Evolutionary conservation across 1,140 invertebrate species (phyloP).

Genomic region (Uloborus diversus): DNA sequence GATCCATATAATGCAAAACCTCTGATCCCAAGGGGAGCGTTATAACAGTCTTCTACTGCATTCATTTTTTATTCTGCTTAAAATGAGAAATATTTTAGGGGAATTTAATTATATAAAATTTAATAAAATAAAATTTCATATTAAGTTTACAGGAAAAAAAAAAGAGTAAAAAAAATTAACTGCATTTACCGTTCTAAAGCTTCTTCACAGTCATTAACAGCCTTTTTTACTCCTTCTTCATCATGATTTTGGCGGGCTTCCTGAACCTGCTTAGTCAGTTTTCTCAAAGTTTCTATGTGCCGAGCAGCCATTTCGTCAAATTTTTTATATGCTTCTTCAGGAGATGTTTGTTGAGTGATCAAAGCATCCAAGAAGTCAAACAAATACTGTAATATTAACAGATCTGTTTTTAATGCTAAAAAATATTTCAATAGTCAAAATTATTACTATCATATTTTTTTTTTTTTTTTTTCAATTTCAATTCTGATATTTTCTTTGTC

Average conservation of each 20-base stretch:
- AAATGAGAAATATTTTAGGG: no score
- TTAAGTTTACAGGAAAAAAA: no score
- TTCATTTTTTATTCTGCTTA: no score
- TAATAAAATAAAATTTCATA: no score
- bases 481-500: not conserved
- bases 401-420: not conserved
- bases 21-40: no score
- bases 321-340: constrained; percentile 96
- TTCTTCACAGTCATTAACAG: constrained; percentile 92
- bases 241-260: constrained; percentile 88
- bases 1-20: no score
- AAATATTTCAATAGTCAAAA: not conserved
- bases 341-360: constrained; percentile 96
- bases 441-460: not conserved
- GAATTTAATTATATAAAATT: no score
- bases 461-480: not conserved
- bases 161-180: not conserved
- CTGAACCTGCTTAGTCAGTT: constrained; percentile 90
- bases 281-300: constrained; percentile 88
- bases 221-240: constrained; percentile 87
- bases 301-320: constrained; percentile 94
- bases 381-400: constrained; percentile 72
- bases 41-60: no score
- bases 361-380: constrained; percentile 83
- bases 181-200: constrained; percentile 79